Evolutionary conservation across 2,888 invertebrate species (phyloP).

Genomic region (Antheraea assamensis): DNA sequence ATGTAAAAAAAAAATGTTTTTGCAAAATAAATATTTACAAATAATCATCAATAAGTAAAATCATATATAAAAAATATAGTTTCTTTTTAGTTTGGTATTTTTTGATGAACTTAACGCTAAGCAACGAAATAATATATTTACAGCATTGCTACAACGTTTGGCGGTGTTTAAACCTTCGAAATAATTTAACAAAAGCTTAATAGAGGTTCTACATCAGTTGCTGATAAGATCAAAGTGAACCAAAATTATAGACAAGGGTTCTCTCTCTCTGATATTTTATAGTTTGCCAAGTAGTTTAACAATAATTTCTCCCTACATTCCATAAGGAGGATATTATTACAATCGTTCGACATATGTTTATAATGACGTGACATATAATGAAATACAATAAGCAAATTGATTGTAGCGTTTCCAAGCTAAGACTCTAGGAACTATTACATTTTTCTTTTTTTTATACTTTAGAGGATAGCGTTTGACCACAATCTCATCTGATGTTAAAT

Average conservation of each 20-base stretch:
- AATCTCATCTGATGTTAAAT: too few species aligned
- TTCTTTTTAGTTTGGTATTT: too few species aligned
- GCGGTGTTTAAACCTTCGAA: neutral
- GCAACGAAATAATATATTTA: too few species aligned
- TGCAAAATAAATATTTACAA: too few species aligned
- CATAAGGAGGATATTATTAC: slow-evolving; percentile 7
- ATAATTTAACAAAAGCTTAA: slow-evolving; percentile 13
- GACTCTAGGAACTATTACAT: too few species aligned
- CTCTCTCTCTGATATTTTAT: slow-evolving; percentile 22
- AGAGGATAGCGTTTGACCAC: too few species aligned
- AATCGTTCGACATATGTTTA: slow-evolving; percentile 17
- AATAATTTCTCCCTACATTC: slow-evolving; percentile 27
- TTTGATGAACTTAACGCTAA: too few species aligned
- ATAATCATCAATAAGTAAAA: too few species aligned
- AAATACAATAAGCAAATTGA: neutral
- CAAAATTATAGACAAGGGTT: slow-evolving; percentile 29
- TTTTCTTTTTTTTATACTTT: too few species aligned
- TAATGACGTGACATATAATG: neutral
- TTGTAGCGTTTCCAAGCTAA: neutral
- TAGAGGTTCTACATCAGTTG: slow-evolving; percentile 7
- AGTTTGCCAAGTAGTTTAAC: slow-evolving; percentile 29
- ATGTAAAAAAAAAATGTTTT: too few species aligned
- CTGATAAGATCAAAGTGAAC: slow-evolving; percentile 33
- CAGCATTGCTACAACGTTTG: neutral
- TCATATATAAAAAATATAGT: too few species aligned